These are phyloP conservation scores for Drosophila rhopaloa DNA, from an alignment of 1,140 invertebrate species.

Conservation along the genomic window DNA sequence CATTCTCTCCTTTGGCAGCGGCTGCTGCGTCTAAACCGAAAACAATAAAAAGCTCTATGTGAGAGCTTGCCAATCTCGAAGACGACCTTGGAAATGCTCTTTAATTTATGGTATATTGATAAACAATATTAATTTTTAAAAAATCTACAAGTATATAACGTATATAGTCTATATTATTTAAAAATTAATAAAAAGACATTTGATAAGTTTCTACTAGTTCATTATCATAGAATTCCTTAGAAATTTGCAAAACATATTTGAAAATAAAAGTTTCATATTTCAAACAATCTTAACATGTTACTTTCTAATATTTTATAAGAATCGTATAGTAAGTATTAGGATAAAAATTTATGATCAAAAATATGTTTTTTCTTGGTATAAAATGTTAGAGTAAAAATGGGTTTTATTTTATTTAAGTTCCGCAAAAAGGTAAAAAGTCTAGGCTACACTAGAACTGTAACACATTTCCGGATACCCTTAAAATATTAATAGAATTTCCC, in stretches of 20 bases:
- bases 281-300: too few relatives aligned
- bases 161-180: too few relatives aligned
- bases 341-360: too few relatives aligned
- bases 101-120: background rate
- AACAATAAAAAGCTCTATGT: slow-evolving; percentile 77
- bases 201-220: too few relatives aligned
- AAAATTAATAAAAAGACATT: too few relatives aligned
- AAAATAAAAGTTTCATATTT: too few relatives aligned
- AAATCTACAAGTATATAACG: background rate
- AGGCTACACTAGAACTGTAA: slow-evolving; percentile 3
- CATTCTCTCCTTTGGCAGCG: slow-evolving; percentile 58
- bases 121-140: background rate
- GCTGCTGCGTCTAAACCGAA: slow-evolving; percentile 79
- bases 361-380: too few relatives aligned
- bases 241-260: too few relatives aligned
- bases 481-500: slow-evolving; percentile 42
- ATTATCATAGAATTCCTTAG: too few relatives aligned
- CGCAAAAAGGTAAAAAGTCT: background rate
- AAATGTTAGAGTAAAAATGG: too few relatives aligned
- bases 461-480: slow-evolving; percentile 20
- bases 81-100: slow-evolving; percentile 21
- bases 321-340: too few relatives aligned
- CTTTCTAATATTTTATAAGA: too few relatives aligned
- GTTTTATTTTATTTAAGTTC: background rate
- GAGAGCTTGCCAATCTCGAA: background rate